Percentiles rank a stretch among this genome's conserved stretches.
Evolutionary conservation across 2,888 invertebrate genomes (phyloP).

Genomic region (Eumerus sabulonum): DNA sequence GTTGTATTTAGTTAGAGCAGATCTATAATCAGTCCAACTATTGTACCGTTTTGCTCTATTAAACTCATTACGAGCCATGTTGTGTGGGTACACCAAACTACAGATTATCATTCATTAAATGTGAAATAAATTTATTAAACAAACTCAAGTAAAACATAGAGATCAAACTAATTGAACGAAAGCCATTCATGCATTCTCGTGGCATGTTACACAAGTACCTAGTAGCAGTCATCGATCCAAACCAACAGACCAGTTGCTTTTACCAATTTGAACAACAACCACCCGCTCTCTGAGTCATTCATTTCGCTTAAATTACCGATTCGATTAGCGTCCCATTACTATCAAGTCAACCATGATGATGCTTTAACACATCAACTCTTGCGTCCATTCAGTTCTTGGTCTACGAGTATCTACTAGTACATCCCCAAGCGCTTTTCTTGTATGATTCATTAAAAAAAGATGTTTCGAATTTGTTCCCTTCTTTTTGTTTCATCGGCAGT

Average conservation of each 20-base stretch:
- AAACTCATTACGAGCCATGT: too few relatives aligned
- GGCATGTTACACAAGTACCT: too few relatives aligned
- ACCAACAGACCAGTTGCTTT: neutral
- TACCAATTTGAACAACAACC: neutral
- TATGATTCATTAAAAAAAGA: constrained; percentile 63
- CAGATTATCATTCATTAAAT: too few relatives aligned
- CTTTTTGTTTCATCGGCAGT: constrained; percentile 21
- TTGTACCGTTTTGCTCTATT: too few relatives aligned
- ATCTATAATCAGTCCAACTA: too few relatives aligned
- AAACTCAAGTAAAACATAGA: too few relatives aligned
- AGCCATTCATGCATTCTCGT: too few relatives aligned
- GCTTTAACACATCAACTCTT: constrained; percentile 10
- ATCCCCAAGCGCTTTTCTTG: constrained; percentile 30
- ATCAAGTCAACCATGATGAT: neutral
- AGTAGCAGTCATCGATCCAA: too few relatives aligned
- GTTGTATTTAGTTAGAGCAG: too few relatives aligned
- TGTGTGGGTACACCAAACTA: too few relatives aligned
- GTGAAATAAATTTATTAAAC: too few relatives aligned
- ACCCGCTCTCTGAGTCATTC: constrained; percentile 4
- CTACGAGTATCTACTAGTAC: neutral
- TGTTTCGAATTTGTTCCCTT: constrained; percentile 57
- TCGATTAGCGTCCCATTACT: constrained; percentile 26
- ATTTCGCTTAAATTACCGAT: constrained; percentile 31
- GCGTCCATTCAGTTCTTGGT: constrained; percentile 15
- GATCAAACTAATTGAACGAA: too few relatives aligned